A percentile compares a stretch with the other conserved stretches of the same genome.
Conservation (phyloP, 2,113 vertebrate genomes). For the Rhabdornis inornatus region DNA sequence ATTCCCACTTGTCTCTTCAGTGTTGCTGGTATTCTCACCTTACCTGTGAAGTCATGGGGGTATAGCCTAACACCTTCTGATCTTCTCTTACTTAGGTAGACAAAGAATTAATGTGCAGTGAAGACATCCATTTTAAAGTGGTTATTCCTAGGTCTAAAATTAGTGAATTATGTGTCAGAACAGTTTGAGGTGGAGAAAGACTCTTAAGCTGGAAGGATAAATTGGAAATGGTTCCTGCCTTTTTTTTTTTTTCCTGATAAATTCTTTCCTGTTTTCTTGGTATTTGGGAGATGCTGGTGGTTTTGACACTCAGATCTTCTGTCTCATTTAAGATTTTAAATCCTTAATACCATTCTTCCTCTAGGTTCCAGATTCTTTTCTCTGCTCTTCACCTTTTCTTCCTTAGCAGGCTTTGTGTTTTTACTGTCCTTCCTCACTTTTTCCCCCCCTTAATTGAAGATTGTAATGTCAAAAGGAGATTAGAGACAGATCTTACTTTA, state of each 20-base stretch:
- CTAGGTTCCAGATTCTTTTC: background rate
- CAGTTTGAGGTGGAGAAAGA: background rate
- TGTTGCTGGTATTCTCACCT: conserved; percentile 43
- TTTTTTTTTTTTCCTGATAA: background rate
- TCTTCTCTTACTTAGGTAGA: conserved; percentile 1
- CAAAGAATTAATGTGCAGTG: conserved; percentile 31
- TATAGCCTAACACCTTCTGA: conserved; percentile 30
- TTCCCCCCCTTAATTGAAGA: too few species aligned
- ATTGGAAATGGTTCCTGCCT: background rate
- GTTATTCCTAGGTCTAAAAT: background rate
- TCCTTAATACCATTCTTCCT: background rate
- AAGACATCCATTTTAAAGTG: background rate
- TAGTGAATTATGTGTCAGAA: background rate
- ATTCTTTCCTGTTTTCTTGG: background rate
- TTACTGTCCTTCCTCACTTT: background rate
- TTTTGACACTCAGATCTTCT: background rate
- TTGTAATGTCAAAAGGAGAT: background rate
- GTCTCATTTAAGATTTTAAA: background rate
- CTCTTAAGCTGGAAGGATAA: background rate
- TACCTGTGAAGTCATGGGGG: conserved; percentile 55
- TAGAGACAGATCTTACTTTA: background rate
- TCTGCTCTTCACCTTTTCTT: background rate
- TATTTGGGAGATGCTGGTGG: background rate
- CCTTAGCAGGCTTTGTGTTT: background rate
- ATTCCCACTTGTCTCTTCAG: conserved; percentile 49